phyloP scores from a whole-genome alignment of 2,888 invertebrate species.

The Phasia obesa region DNA sequence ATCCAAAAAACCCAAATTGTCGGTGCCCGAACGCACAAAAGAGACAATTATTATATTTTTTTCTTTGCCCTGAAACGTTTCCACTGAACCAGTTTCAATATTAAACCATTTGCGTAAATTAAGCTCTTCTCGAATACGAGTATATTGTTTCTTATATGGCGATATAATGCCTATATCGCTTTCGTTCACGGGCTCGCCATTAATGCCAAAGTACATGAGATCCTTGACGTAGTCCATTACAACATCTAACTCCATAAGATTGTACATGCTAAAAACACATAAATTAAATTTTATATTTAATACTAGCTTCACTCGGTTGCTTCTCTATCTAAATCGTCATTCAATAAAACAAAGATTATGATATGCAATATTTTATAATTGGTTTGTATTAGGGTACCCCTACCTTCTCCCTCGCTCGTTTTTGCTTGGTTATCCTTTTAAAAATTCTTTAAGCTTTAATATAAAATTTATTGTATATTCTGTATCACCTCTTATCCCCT shows the following conservation, averaged over 20 bases:
- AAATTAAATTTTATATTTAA: background rate
- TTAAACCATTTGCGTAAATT: constrained; percentile 77
- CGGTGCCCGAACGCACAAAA: constrained; percentile 86
- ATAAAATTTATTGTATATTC: too few species aligned
- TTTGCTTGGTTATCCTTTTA: too few species aligned
- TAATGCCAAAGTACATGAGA: constrained; percentile 82
- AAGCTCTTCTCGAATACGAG: constrained; percentile 80
- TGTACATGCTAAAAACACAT: constrained; percentile 84
- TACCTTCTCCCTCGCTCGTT: too few species aligned
- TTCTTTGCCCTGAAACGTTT: constrained; percentile 94
- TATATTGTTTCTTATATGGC: constrained; percentile 83
- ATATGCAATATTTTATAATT: too few species aligned
- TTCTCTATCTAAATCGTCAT: too few species aligned
- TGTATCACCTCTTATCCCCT: too few species aligned
- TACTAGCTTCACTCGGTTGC: too few species aligned
- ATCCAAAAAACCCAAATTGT: constrained; percentile 78
- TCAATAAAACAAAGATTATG: too few species aligned
- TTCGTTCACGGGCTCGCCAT: constrained; percentile 82
- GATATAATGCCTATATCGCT: constrained; percentile 85
- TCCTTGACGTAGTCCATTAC: constrained; percentile 85
- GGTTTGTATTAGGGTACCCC: too few species aligned
- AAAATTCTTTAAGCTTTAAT: too few species aligned
- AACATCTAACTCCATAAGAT: constrained; percentile 84
- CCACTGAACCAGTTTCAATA: constrained; percentile 91
- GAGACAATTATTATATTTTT: constrained; percentile 91